Evolutionary conservation across 2,888 invertebrate genomes (phyloP).

Genomic region (Girardia tigrina): DNA sequence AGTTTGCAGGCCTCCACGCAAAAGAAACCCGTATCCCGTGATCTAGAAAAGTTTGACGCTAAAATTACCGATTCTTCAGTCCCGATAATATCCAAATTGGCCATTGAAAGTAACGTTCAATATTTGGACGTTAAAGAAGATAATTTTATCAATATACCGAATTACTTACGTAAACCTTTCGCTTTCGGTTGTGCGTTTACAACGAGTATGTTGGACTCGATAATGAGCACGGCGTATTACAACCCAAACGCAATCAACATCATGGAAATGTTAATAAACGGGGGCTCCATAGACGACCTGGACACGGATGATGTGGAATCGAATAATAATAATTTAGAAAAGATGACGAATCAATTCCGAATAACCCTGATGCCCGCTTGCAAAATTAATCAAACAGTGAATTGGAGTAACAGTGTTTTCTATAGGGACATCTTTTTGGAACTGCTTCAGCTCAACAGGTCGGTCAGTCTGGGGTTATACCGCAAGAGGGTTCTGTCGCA

Average conservation of each 20-base stretch:
- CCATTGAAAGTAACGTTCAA: constrained; percentile 39
- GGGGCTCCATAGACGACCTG: background rate
- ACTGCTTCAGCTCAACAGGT: background rate
- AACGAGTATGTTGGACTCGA: constrained; percentile 89
- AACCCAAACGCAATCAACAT: background rate
- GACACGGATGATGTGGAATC: background rate
- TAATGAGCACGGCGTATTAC: constrained; percentile 75
- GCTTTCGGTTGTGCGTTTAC: constrained; percentile 98
- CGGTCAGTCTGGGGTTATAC: background rate
- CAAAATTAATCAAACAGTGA: background rate
- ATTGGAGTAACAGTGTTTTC: background rate
- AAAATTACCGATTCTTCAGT: background rate
- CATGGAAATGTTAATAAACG: background rate
- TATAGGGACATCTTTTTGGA: background rate
- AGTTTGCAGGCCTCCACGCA: background rate
- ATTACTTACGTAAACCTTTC: constrained; percentile 94
- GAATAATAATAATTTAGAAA: background rate
- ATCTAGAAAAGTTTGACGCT: background rate
- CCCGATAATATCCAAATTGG: background rate
- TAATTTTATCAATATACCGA: constrained; percentile 92
- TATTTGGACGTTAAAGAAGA: constrained; percentile 53
- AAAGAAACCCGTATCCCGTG: background rate
- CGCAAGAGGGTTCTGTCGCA: background rate
- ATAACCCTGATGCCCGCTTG: background rate
- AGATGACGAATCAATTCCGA: background rate